Evolutionary conservation across 2,888 invertebrate genomes (phyloP).

Genomic region (Ceramica pisi): DNA sequence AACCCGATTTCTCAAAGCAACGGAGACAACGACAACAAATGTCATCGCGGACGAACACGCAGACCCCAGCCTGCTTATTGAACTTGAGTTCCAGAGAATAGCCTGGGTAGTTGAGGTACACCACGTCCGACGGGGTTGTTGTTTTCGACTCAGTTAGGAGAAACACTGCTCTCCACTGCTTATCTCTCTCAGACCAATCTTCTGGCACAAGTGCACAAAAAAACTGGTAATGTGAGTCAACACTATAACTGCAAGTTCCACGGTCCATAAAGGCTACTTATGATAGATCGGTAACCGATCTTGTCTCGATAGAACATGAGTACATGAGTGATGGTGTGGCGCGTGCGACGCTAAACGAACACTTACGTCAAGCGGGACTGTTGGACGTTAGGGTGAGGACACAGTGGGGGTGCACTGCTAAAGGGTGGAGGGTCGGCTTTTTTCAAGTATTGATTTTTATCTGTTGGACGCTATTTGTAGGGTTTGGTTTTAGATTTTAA

Average conservation of each 20-base stretch:
- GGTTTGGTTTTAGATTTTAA: no score
- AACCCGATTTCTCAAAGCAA: no score
- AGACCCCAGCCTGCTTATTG: no score
- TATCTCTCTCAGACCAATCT: not conserved
- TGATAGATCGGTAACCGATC: conserved; percentile 29
- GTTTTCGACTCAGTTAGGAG: no score
- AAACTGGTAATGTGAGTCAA: not conserved
- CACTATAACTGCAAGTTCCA: not conserved
- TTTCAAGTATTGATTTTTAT: no score
- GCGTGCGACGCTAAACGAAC: conserved; percentile 20
- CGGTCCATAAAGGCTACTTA: not conserved
- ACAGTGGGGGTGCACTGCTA: not conserved
- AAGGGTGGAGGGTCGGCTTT: not conserved
- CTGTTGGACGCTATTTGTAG: no score
- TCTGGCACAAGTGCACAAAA: not conserved
- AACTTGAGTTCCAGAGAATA: no score
- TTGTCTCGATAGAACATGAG: conserved; percentile 21
- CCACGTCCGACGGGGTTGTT: no score
- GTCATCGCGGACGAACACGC: no score
- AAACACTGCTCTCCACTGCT: no score
- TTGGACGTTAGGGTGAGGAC: not conserved
- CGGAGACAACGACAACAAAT: no score
- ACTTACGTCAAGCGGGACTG: conserved; percentile 15
- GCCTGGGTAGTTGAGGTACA: no score
- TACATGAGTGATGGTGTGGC: conserved; percentile 21